Percentiles rank a stretch among this genome's conserved stretches.
Evolutionary conservation across 2,888 invertebrate species (phyloP).

Genomic region (Drosophila stalkeri): DNA sequence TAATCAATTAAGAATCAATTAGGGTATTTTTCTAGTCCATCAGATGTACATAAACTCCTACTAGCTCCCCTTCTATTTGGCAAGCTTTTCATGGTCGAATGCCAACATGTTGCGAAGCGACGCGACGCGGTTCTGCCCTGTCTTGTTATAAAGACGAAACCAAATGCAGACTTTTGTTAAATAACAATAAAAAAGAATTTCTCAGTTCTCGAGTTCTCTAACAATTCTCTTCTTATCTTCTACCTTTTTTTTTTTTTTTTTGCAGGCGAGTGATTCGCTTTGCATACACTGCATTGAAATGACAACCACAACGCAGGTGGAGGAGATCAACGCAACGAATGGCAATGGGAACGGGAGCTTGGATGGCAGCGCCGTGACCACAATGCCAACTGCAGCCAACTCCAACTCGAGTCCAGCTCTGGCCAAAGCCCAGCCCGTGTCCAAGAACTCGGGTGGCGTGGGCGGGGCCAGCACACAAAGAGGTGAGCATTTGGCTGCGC

Average conservation of each 20-base stretch:
- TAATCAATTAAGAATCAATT: too few relatives aligned
- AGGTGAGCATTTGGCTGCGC: slow-evolving; percentile 58
- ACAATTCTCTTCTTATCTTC: slow-evolving; percentile 9
- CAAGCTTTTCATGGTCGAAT: slow-evolving; percentile 71
- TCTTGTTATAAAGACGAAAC: slow-evolving; percentile 27
- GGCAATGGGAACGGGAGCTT: slow-evolving; percentile 42
- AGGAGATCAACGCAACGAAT: slow-evolving; percentile 60
- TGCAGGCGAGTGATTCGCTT: slow-evolving; percentile 36
- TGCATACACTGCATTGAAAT: slow-evolving; percentile 51
- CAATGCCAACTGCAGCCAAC: slow-evolving; percentile 27
- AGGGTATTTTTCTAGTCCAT: slow-evolving; percentile 18
- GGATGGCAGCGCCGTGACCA: slow-evolving; percentile 27
- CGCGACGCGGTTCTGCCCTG: slow-evolving; percentile 8
- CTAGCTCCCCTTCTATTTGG: slow-evolving; percentile 33
- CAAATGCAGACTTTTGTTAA: slow-evolving; percentile 38
- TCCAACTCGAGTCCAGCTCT: slow-evolving; percentile 16
- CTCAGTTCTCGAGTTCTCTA: slow-evolving; percentile 14
- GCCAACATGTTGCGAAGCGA: slow-evolving; percentile 39
- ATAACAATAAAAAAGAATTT: slow-evolving; percentile 39
- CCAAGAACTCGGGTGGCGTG: slow-evolving; percentile 38
- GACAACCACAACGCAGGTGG: slow-evolving; percentile 72
- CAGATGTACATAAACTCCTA: background rate
- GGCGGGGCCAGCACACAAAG: slow-evolving; percentile 51
- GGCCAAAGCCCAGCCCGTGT: slow-evolving; percentile 22
- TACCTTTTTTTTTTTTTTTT: slow-evolving; percentile 25